Conservation (phyloP, 2,113 vertebrate species). For the Choloepus hoffmanni region DNA sequence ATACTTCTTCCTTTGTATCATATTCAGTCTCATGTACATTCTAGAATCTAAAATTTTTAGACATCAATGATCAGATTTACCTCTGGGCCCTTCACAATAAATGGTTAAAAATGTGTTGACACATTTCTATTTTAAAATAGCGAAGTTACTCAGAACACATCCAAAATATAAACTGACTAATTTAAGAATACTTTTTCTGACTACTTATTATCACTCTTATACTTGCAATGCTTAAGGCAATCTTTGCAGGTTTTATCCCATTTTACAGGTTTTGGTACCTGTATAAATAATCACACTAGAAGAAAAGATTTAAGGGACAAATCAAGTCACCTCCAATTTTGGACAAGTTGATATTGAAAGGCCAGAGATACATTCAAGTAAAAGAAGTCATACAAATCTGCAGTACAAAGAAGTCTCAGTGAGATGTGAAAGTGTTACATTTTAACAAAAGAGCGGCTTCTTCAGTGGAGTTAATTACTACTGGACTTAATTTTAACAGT, state of each 20-base stretch:
- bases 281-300: neutral
- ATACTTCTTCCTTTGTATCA: neutral
- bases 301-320: neutral
- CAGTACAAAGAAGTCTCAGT: neutral
- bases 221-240: slow-evolving; percentile 44
- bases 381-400: neutral
- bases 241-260: slow-evolving; percentile 36
- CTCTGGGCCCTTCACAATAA: too few relatives aligned
- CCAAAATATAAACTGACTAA: slow-evolving; percentile 47
- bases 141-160: neutral
- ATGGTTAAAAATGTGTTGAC: too few relatives aligned
- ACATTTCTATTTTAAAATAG: slow-evolving; percentile 46
- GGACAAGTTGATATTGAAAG: too few relatives aligned
- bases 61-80: neutral
- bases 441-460: neutral
- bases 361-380: too few relatives aligned
- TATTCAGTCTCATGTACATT: neutral
- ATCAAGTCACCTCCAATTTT: too few relatives aligned
- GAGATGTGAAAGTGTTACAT: neutral
- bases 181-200: slow-evolving; percentile 59
- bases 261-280: neutral
- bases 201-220: slow-evolving; percentile 47
- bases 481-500: slow-evolving; percentile 62
- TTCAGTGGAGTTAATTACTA: slow-evolving; percentile 55
- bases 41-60: neutral